A percentile compares a stretch with the other conserved stretches of the same genome.
These are phyloP conservation scores for Phalangium opilio DNA, from an alignment of 2,888 invertebrate species.

Conservation along the genomic window DNA sequence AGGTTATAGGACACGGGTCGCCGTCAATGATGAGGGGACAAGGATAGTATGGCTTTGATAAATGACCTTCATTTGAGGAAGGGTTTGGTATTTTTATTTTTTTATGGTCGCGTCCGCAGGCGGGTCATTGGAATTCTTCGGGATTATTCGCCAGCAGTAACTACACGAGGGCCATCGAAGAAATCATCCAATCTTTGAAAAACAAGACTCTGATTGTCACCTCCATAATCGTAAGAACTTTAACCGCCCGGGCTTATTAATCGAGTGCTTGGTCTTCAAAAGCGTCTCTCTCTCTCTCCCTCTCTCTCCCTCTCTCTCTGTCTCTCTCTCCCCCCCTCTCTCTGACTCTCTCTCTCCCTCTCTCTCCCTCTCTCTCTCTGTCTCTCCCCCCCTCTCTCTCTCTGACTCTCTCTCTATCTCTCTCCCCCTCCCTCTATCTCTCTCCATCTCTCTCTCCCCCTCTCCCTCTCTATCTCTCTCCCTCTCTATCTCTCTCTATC, in stretches of 20 bases:
- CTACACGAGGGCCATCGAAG: conserved; percentile 45
- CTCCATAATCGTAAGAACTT: conserved; percentile 48
- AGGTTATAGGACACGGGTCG: too few relatives aligned
- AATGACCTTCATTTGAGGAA: too few relatives aligned
- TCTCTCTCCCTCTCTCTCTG: not conserved
- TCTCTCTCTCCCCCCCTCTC: not conserved
- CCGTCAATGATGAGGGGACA: too few relatives aligned
- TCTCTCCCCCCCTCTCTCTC: not conserved
- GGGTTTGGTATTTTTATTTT: too few relatives aligned
- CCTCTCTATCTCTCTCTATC: not conserved
- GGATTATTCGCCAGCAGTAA: conserved; percentile 59
- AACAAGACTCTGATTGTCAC: conserved; percentile 75
- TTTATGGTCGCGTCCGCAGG: conserved; percentile 34
- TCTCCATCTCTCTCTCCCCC: not conserved
- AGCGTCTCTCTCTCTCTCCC: conserved; percentile 1
- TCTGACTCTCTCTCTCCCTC: not conserved
- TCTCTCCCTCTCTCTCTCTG: not conserved
- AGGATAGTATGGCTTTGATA: too few relatives aligned
- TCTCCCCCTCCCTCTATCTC: not conserved
- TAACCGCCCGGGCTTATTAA: not conserved
- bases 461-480: conserved; percentile 1
- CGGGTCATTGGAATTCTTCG: conserved; percentile 72
- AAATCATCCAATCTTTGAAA: conserved; percentile 30
- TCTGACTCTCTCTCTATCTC: too few relatives aligned
- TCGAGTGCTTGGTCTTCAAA: not conserved